Conservation (phyloP, 2,113 vertebrate genomes). For the Aptenodytes patagonicus region DNA sequence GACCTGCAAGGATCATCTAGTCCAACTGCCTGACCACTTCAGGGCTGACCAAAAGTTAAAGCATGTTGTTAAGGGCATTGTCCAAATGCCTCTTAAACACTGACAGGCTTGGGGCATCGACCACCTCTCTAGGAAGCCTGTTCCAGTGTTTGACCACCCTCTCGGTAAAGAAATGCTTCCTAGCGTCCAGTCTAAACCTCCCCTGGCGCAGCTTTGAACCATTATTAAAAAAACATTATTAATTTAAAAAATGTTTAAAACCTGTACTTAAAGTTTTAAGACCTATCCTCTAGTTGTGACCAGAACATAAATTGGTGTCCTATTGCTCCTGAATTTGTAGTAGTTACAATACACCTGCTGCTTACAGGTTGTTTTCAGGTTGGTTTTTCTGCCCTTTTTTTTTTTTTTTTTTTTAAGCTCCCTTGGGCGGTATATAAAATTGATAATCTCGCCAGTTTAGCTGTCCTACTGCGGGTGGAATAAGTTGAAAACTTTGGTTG, state of each 20-base stretch:
- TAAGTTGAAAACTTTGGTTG: not conserved
- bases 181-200: too few species aligned
- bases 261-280: not conserved
- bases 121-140: too few species aligned
- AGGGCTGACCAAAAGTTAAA: too few species aligned
- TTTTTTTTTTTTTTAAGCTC: not conserved
- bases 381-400: not conserved
- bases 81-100: too few species aligned
- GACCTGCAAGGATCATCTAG: too few species aligned
- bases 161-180: too few species aligned
- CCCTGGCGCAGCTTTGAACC: too few species aligned
- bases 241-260: not conserved
- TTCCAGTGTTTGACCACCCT: too few species aligned
- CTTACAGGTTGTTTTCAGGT: not conserved
- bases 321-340: not conserved
- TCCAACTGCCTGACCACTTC: too few species aligned
- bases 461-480: not conserved
- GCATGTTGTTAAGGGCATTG: too few species aligned
- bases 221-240: too few species aligned
- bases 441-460: not conserved
- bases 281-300: not conserved
- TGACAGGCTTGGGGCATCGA: too few species aligned
- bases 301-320: not conserved
- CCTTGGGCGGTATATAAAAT: fast-evolving
- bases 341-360: not conserved